Base-by-base conservation (phyloP, 2,888 invertebrate species). In the Tribolium freemani region DNA sequence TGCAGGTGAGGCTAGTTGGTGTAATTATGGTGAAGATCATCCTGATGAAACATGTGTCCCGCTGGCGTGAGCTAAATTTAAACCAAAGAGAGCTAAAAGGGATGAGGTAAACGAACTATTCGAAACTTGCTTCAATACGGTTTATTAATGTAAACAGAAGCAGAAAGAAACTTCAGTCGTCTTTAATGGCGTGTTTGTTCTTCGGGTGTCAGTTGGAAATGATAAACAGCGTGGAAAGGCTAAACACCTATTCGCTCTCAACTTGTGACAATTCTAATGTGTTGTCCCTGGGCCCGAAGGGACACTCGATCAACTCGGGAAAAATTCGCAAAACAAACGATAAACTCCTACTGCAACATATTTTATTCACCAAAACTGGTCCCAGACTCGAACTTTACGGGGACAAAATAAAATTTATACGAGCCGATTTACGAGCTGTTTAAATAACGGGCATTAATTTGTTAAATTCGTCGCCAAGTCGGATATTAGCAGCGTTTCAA, bases 171-270 rank as follows among this genome's bases (percentile, higher is more conserved):
- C n/a, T 38, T 38, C 31, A 38, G 6, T 38, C 6, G 6, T 38
- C 11, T 48, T 48, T 48, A 16, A 45, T 10, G n/a, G 31, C 9
- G 31, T 38, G 31, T 1, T 38, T 38, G 31, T 38, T 38, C 38
- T 38, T 38, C 31, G 10, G 30, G 53, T 60, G 46, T 10, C 60
- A 60, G 46, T 46, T 46, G 26, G 38, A 38, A 21, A 54, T 66
- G 66, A 66, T 66, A 53, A 46, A 66, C 11, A 54, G 9, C 8
- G 31, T 10, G 20, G 21, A 11, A 11, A 50, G 68, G 16, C 57
- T 57, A 58, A 68, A 68, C 58, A 57, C 54, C 66, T 66, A 66
- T 45, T 66, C 66, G 54, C 68, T 68, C 38, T 68, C 68, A 68
- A 68, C 38, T 58, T 68, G 57, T 50, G 58, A 68, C 60, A 60